A percentile compares a stretch with the other conserved stretches of the same genome.
These are phyloP conservation scores for Thecocarcelia acutangulata DNA, from an alignment of 2,888 invertebrate species.

Conservation along the genomic window DNA sequence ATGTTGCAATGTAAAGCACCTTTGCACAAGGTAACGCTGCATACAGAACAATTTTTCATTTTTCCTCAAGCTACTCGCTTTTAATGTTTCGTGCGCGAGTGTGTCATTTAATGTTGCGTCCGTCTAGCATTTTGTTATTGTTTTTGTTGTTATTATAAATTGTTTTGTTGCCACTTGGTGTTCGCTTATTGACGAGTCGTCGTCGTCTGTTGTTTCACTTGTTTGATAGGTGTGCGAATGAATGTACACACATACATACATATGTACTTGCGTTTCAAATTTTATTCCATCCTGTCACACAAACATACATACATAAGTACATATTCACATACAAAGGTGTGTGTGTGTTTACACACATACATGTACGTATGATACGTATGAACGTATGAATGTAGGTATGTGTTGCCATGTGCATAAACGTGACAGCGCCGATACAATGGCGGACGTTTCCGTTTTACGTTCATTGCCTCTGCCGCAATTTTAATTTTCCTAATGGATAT, in stretches of 20 bases:
- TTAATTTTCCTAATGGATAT: constrained; percentile 83
- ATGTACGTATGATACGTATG: too few species aligned
- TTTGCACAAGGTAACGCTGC: too few species aligned
- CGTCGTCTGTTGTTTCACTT: constrained; percentile 72
- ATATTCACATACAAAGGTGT: too few species aligned
- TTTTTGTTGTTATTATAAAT: constrained; percentile 48
- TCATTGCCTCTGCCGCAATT: constrained; percentile 81
- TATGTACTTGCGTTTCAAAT: constrained; percentile 21
- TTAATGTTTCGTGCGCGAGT: constrained; percentile 24
- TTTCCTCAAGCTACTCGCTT: constrained; percentile 33
- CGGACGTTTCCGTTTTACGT: constrained; percentile 75
- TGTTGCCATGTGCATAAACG: constrained; percentile 51
- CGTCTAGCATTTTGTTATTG: constrained; percentile 34
- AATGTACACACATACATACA: too few species aligned
- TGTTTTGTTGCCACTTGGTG: constrained; percentile 67
- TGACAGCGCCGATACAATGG: constrained; percentile 71
- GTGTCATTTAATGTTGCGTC: constrained; percentile 61
- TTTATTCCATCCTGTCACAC: constrained; percentile 71
- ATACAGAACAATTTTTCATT: constrained; percentile 10
- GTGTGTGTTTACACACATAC: too few species aligned
- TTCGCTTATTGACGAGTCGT: constrained; percentile 67
- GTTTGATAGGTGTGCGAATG: constrained; percentile 70
- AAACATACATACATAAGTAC: constrained; percentile 29
- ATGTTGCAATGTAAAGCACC: constrained; percentile 25
- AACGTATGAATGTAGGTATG: constrained; percentile 32